Conservation (phyloP, 2,888 invertebrate species). For the Parthenolecanium corni region DNA sequence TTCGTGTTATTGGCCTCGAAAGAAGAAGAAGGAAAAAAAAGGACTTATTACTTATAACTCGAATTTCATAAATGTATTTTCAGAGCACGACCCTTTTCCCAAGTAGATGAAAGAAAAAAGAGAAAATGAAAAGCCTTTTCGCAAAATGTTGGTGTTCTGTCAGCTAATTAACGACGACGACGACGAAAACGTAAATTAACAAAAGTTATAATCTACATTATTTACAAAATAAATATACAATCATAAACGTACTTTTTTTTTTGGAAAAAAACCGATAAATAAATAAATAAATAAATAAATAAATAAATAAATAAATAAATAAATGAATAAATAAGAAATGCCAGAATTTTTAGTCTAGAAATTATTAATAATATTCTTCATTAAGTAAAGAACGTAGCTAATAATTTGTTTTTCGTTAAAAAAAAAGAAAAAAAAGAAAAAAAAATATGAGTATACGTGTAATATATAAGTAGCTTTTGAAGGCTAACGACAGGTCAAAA, state of each 20-base stretch:
- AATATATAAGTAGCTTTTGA: too few species aligned
- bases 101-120: conserved; percentile 9
- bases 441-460: too few species aligned
- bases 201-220: conserved; percentile 13
- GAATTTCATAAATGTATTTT: conserved; percentile 19
- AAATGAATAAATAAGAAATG: conserved; percentile 18
- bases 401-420: neutral
- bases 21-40: neutral
- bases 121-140: conserved; percentile 4
- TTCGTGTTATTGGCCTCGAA: neutral
- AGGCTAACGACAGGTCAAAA: too few species aligned
- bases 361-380: conserved; percentile 11
- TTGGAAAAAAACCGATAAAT: conserved; percentile 20
- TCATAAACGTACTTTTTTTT: conserved; percentile 18
- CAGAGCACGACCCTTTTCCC: neutral
- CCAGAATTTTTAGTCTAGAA: conserved; percentile 16
- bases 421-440: conserved; percentile 5
- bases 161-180: conserved; percentile 4
- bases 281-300: neutral
- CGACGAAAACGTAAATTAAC: neutral
- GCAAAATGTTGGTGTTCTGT: conserved; percentile 18
- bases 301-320: conserved; percentile 9
- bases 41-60: too few species aligned
- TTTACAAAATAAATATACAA: conserved; percentile 17
- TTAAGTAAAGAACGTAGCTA: conserved; percentile 6